Evolutionary conservation across 1,140 invertebrate genomes (phyloP).

Genomic region (Monochamus saltuarius): DNA sequence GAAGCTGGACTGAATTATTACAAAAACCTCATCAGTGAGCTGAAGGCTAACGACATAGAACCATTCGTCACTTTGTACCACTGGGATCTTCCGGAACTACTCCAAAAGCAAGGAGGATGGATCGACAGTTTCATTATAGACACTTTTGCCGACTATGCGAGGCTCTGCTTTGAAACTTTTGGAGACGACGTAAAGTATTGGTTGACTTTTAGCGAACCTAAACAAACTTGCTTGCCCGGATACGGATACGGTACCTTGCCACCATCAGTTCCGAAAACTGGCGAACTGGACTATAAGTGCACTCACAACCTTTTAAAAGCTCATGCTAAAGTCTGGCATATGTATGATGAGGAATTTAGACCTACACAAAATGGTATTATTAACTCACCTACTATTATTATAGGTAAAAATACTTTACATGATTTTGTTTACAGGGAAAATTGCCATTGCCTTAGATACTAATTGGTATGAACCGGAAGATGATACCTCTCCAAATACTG

Average conservation of each 20-base stretch:
- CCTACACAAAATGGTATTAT: constrained; percentile 27
- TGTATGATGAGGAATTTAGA: constrained; percentile 39
- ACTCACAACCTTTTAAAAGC: constrained; percentile 36
- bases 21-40: constrained; percentile 61
- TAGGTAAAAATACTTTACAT: too few relatives aligned
- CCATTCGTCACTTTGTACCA: constrained; percentile 59
- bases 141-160: constrained; percentile 44
- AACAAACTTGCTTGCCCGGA: constrained; percentile 40
- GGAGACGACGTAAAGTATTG: constrained; percentile 51
- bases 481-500: constrained; percentile 9
- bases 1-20: constrained; percentile 65
- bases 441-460: constrained; percentile 19
- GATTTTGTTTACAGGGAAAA: constrained; percentile 2
- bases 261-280: constrained; percentile 32
- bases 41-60: constrained; percentile 60
- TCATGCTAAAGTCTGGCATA: constrained; percentile 35
- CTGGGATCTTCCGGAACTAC: constrained; percentile 43
- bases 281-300: constrained; percentile 38
- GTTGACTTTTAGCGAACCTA: constrained; percentile 57
- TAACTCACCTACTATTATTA: too few relatives aligned
- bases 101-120: constrained; percentile 46
- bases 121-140: constrained; percentile 38
- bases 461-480: constrained; percentile 16
- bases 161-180: constrained; percentile 26
- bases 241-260: constrained; percentile 31